Conservation (phyloP, 2,113 vertebrate species). For the Oreotrochilus melanogaster region DNA sequence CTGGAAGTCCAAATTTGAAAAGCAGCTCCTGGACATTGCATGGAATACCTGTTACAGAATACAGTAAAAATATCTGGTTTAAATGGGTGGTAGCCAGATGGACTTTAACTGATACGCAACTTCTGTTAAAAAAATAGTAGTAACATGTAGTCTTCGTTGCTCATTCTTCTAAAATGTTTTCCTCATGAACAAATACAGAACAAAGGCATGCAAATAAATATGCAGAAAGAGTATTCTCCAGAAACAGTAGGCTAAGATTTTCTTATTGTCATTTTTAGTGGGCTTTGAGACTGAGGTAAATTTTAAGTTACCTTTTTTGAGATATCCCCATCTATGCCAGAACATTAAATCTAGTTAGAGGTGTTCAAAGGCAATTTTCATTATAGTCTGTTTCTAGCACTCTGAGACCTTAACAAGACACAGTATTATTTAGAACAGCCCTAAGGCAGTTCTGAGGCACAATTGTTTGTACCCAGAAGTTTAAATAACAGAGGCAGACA, state of each 20-base stretch:
- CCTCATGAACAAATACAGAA: not conserved
- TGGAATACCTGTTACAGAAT: not conserved
- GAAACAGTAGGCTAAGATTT: not conserved
- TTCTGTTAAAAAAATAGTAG: not conserved
- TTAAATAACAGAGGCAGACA: not conserved
- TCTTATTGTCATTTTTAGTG: not conserved
- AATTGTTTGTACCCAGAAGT: not conserved
- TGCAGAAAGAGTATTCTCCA: not conserved
- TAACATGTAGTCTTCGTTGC: not conserved
- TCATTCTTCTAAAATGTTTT: not conserved
- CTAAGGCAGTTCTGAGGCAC: not conserved
- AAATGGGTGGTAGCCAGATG: not conserved
- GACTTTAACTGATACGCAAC: not conserved
- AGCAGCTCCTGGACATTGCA: not conserved
- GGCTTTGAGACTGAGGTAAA: not conserved
- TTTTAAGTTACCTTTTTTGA: not conserved
- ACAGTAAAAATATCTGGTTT: not conserved
- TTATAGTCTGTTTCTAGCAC: not conserved
- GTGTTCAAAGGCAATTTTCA: not conserved
- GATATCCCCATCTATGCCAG: not conserved
- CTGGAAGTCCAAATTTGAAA: not conserved
- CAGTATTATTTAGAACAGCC: not conserved
- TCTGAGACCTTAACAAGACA: not conserved
- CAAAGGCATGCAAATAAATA: not conserved
- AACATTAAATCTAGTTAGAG: not conserved